phyloP scores from a whole-genome alignment of 2,888 invertebrate genomes.

The Norana najaformis region DNA sequence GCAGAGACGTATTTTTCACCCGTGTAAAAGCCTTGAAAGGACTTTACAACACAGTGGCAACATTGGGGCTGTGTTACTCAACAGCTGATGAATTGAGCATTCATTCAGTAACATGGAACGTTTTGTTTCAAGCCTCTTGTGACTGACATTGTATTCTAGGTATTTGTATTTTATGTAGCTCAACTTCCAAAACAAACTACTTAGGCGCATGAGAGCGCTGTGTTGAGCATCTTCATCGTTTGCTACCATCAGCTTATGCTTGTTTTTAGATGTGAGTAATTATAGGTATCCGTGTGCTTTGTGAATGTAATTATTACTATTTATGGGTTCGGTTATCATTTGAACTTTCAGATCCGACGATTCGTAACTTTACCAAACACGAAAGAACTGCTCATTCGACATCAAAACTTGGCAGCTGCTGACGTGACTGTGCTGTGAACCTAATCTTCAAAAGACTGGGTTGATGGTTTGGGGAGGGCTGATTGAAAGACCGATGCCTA shows the following conservation, averaged over 20 bases:
- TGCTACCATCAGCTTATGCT: not conserved
- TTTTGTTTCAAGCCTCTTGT: no score
- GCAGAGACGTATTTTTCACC: no score
- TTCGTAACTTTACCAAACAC: not conserved
- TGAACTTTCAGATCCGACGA: not conserved
- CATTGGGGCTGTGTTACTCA: no score
- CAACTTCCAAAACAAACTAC: not conserved
- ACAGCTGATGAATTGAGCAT: no score
- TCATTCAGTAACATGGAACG: no score
- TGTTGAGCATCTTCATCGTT: not conserved
- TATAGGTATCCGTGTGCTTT: no score
- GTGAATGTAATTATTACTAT: not conserved
- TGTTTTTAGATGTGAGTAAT: not conserved
- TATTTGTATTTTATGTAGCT: no score
- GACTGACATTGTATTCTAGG: no score
- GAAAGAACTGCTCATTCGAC: not conserved
- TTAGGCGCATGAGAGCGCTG: not conserved
- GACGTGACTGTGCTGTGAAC: not conserved
- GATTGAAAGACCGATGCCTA: not conserved
- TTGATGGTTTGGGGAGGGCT: no score
- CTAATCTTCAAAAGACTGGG: constrained; percentile 13
- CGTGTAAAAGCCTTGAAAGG: no score
- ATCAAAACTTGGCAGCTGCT: not conserved
- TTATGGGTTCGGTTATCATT: not conserved
- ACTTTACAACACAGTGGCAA: no score